phyloP scores from a whole-genome alignment of 2,797 vertebrate genomes.

The Rhodeus uyekii region DNA sequence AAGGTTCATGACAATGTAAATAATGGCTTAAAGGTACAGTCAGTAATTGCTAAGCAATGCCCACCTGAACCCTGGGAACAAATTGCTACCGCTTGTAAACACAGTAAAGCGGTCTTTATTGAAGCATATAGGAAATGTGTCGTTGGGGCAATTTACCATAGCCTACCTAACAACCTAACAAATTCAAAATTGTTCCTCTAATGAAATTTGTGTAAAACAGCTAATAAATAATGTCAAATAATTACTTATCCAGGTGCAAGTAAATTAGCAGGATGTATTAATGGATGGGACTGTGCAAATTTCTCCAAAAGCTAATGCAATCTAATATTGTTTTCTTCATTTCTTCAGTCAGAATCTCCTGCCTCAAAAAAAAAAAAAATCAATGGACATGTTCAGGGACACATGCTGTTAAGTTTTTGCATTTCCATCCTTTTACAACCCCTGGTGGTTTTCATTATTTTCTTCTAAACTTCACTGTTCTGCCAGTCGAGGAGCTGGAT shows the following conservation, averaged over 20 bases:
- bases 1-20: constrained; percentile 30
- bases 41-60: constrained; percentile 27
- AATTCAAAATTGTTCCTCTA: constrained; percentile 30
- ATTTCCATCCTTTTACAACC: constrained; percentile 5
- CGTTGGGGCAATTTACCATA: constrained; percentile 1
- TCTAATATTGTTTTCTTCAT: constrained; percentile 11
- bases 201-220: constrained; percentile 24
- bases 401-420: neutral
- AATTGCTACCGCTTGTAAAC: constrained; percentile 22
- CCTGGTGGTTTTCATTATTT: constrained; percentile 29
- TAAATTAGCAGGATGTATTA: neutral
- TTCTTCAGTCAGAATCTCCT: constrained; percentile 11
- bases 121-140: constrained; percentile 11
- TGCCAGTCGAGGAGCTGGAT: neutral
- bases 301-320: constrained; percentile 25
- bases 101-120: neutral
- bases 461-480: constrained; percentile 21
- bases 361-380: constrained; percentile 49
- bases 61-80: constrained; percentile 22
- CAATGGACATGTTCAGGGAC: constrained; percentile 33
- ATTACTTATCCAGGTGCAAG: neutral
- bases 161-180: constrained; percentile 13
- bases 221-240: neutral
- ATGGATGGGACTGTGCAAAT: constrained; percentile 21
- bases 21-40: constrained; percentile 14